A percentile compares a stretch with the other conserved stretches of the same genome.
phyloP scores from a whole-genome alignment of 2,113 vertebrate species.

The Leuciscus idus region DNA sequence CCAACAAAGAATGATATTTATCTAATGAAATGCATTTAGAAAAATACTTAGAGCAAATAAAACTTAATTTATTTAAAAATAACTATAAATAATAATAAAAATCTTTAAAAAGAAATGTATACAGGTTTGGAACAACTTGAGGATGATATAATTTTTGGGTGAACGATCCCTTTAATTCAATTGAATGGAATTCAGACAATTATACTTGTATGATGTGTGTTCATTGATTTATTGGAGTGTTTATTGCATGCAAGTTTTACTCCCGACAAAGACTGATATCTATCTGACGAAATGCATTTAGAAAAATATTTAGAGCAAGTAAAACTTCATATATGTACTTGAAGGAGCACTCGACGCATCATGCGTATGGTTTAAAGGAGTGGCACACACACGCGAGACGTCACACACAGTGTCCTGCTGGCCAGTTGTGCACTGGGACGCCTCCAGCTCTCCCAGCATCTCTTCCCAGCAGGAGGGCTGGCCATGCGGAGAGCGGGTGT shows the following conservation, averaged over 20 bases:
- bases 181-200: too few relatives aligned
- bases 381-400: conserved; percentile 46
- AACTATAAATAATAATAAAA: too few relatives aligned
- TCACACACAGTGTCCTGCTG: conserved; percentile 54
- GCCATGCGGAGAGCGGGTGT: conserved; percentile 70
- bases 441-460: conserved; percentile 44
- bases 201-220: too few relatives aligned
- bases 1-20: not conserved
- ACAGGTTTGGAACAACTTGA: too few relatives aligned
- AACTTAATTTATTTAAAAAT: too few relatives aligned
- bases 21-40: too few relatives aligned
- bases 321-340: not conserved
- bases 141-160: too few relatives aligned
- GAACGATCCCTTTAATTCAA: too few relatives aligned
- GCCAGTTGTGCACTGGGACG: conserved; percentile 59
- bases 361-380: not conserved
- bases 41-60: not conserved
- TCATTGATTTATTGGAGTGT: too few relatives aligned
- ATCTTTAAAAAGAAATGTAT: too few relatives aligned
- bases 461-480: conserved; percentile 68
- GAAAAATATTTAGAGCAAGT: not conserved
- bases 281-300: too few relatives aligned
- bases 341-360: not conserved
- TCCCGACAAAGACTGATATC: not conserved
- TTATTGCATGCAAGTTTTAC: not conserved